Percentiles rank a stretch among this genome's conserved stretches.
Conservation (phyloP, 2,888 invertebrate species). For the Monopis laevigella region DNA sequence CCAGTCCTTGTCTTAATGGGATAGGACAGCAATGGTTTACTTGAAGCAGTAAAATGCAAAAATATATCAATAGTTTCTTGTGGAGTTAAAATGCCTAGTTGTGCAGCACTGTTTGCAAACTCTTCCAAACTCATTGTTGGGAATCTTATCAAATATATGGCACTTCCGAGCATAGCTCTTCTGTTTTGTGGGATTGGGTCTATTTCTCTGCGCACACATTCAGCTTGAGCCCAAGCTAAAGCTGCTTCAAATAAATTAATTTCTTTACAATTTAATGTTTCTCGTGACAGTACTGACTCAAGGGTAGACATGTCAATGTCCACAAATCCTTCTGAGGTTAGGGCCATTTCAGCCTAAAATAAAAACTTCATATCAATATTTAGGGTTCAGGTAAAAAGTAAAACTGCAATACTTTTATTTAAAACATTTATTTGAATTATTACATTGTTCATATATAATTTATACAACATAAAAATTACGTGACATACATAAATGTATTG, state of each 20-base stretch:
- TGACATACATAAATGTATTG: conserved; percentile 61
- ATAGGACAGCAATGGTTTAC: conserved; percentile 85
- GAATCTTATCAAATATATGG: conserved; percentile 88
- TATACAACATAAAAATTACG: conserved; percentile 32
- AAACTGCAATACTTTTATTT: conserved; percentile 67
- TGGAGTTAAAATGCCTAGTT: conserved; percentile 89
- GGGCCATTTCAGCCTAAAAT: conserved; percentile 91
- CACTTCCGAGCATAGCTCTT: conserved; percentile 76
- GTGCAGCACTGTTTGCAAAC: conserved; percentile 95
- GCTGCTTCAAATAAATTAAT: conserved; percentile 91
- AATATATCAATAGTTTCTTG: conserved; percentile 96
- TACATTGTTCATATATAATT: conserved; percentile 24
- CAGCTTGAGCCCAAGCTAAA: conserved; percentile 91
- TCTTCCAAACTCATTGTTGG: conserved; percentile 92
- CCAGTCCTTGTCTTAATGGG: conserved; percentile 86
- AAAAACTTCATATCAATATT: too few species aligned
- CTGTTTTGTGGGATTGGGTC: conserved; percentile 84
- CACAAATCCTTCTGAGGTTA: conserved; percentile 94
- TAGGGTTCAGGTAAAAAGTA: too few species aligned
- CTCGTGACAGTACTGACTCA: conserved; percentile 89
- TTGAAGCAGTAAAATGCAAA: conserved; percentile 91
- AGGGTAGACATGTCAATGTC: conserved; percentile 95
- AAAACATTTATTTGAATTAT: conserved; percentile 37
- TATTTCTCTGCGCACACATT: conserved; percentile 85
- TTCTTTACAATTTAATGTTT: conserved; percentile 95